Evolutionary conservation across 1,140 invertebrate species (phyloP).

Genomic region (Sarcophaga peregrina): DNA sequence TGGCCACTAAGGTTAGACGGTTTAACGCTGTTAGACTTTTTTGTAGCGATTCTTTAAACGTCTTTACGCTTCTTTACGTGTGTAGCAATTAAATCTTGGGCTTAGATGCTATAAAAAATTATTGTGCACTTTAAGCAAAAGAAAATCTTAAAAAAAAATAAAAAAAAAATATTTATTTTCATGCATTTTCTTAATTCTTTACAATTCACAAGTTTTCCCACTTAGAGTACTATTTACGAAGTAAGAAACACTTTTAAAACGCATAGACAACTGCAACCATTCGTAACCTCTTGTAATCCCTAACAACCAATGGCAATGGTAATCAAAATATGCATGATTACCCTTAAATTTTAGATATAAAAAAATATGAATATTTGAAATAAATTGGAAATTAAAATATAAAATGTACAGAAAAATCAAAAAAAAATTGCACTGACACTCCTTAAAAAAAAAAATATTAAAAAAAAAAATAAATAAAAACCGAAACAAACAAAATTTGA

Average conservation of each 20-base stretch:
- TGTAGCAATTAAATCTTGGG: too few relatives aligned
- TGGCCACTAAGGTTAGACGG: too few relatives aligned
- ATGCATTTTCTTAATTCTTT: background rate
- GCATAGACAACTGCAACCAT: too few relatives aligned
- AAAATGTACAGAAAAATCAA: background rate
- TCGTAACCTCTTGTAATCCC: background rate
- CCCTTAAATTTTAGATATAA: background rate
- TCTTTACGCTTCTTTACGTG: too few relatives aligned
- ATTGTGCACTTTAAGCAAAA: too few relatives aligned
- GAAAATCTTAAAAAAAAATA: too few relatives aligned
- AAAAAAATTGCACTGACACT: slow-evolving; percentile 30
- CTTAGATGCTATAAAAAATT: too few relatives aligned
- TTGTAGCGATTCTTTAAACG: too few relatives aligned
- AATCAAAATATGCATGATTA: background rate
- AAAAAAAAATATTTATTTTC: too few relatives aligned
- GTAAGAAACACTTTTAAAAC: too few relatives aligned
- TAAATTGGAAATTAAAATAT: background rate
- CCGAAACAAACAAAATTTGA: slow-evolving; percentile 23
- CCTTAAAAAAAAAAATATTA: slow-evolving; percentile 14
- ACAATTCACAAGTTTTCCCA: background rate
- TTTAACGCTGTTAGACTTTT: too few relatives aligned
- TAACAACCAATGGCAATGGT: too few relatives aligned
- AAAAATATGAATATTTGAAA: slow-evolving; percentile 20
- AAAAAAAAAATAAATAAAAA: background rate
- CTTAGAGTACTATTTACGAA: background rate